Conservation (phyloP, 1,140 invertebrate genomes). For the Papilio helenus region DNA sequence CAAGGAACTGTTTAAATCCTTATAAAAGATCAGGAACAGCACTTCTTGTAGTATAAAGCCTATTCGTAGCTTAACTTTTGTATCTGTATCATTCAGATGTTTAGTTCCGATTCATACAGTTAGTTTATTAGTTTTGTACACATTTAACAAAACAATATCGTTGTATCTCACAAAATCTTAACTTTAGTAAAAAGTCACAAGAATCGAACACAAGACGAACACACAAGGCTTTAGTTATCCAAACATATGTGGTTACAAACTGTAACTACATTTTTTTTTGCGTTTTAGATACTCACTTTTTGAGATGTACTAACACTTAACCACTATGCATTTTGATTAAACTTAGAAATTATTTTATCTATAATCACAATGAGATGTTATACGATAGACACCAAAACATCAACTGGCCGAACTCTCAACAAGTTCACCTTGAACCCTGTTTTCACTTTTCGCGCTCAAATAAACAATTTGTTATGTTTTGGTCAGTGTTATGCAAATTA, state of each 20-base stretch:
- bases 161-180: neutral
- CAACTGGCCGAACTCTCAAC: conserved; percentile 60
- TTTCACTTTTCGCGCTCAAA: conserved; percentile 80
- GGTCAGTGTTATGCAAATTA: conserved; percentile 80
- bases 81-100: too few relatives aligned
- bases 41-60: too few relatives aligned
- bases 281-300: neutral
- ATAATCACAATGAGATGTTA: conserved; percentile 54
- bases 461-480: conserved; percentile 77
- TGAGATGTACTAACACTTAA: neutral
- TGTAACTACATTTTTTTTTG: neutral
- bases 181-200: neutral
- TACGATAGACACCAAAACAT: conserved; percentile 65
- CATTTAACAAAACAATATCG: neutral
- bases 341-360: neutral
- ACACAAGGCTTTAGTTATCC: neutral
- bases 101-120: too few relatives aligned
- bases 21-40: too few relatives aligned
- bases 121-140: neutral
- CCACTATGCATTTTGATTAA: conserved; percentile 7
- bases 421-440: conserved; percentile 71
- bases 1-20: too few relatives aligned
- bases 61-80: too few relatives aligned
- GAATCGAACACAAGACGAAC: neutral
- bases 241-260: too few relatives aligned